Conservation (phyloP, 2,888 invertebrate species). For the Anthophora plumipes region DNA sequence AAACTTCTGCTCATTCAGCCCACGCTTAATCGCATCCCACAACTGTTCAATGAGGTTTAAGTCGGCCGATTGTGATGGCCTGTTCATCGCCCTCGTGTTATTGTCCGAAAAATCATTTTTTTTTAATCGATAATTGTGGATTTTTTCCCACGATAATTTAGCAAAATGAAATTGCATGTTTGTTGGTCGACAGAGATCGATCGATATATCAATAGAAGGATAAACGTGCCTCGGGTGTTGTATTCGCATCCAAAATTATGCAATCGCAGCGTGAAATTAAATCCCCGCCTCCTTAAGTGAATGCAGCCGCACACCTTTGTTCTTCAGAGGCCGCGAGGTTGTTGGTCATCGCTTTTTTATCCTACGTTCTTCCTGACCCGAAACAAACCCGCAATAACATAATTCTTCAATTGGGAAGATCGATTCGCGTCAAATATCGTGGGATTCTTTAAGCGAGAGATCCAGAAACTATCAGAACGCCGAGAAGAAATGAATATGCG, state of each 20-base stretch:
- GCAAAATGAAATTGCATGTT: conserved; percentile 4
- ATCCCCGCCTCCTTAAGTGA: conserved; percentile 52
- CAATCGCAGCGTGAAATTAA: conserved; percentile 58
- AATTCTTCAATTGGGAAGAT: conserved; percentile 27
- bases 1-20: too few species aligned
- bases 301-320: conserved; percentile 55
- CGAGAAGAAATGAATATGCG: too few species aligned
- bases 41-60: too few species aligned
- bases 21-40: too few species aligned
- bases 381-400: conserved; percentile 29
- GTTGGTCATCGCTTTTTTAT: conserved; percentile 39
- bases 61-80: too few species aligned
- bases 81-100: too few species aligned
- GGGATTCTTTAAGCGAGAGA: too few species aligned
- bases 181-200: conserved; percentile 18
- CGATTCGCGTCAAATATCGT: too few species aligned
- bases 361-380: neutral
- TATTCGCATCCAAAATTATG: conserved; percentile 56
- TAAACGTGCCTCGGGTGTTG: conserved; percentile 27
- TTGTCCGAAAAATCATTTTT: too few species aligned
- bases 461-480: too few species aligned
- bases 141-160: too few species aligned
- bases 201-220: conserved; percentile 26
- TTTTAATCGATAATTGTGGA: too few species aligned
- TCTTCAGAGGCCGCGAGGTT: conserved; percentile 21